A percentile compares a stretch with the other conserved stretches of the same genome.
These are phyloP conservation scores for Meghimatium bilineatum DNA, from an alignment of 2,888 invertebrate species.

Conservation along the genomic window DNA sequence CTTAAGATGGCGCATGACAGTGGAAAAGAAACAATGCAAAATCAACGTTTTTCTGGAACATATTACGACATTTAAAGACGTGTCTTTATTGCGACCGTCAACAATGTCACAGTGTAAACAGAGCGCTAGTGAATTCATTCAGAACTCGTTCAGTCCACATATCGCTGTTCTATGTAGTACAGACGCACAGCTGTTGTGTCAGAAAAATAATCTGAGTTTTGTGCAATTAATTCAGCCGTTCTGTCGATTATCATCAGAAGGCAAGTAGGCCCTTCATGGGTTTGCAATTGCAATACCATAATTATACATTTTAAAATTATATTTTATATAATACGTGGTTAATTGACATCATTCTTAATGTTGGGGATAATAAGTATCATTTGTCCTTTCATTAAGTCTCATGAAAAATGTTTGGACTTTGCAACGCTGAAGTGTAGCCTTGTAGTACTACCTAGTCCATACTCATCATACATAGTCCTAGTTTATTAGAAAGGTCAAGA, in stretches of 20 bases:
- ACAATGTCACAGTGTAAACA: conserved; percentile 78
- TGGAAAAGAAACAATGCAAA: conserved; percentile 29
- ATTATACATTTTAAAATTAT: too few species aligned
- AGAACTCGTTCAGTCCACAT: conserved; percentile 92
- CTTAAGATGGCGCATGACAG: conserved; percentile 57
- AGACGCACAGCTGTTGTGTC: conserved; percentile 88
- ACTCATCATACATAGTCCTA: too few species aligned
- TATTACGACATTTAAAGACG: background rate
- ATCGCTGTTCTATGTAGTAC: conserved; percentile 90
- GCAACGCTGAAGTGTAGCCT: too few species aligned
- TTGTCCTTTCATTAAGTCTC: too few species aligned
- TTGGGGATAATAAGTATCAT: too few species aligned
- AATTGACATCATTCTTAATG: too few species aligned
- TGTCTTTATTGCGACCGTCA: background rate
- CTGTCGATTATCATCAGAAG: conserved; percentile 85
- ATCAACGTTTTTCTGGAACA: background rate
- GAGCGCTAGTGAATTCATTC: conserved; percentile 85
- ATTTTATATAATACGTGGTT: too few species aligned
- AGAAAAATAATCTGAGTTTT: conserved; percentile 93
- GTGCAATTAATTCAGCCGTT: conserved; percentile 94
- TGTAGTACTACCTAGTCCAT: too few species aligned
- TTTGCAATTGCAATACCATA: too few species aligned
- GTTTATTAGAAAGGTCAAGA: too few species aligned
- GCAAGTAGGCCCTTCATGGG: too few species aligned
- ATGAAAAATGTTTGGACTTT: too few species aligned